Evolutionary conservation across 2,888 invertebrate species (phyloP), one percentile per base, ranked within the genome.

Genomic region (Caenorhabditis becei): DNA sequence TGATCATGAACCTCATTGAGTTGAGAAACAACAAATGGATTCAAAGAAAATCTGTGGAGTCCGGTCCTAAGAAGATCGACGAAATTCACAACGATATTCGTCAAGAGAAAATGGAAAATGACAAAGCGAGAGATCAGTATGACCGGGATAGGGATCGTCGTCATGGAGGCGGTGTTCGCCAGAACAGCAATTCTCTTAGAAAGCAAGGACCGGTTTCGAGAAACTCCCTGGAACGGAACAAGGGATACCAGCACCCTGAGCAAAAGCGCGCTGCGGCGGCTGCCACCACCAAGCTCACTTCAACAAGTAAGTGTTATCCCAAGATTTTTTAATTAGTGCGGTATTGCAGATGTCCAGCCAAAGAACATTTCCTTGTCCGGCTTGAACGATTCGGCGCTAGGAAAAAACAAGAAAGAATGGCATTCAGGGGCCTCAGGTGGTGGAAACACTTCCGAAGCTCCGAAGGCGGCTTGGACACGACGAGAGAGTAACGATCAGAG

Each of bases 41-140:
- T 28, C 82, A 67, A 59, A 35, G 86, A 11, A 87, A 87, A 53
- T 78, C 77, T 5, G 81, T 65, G 7, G 87, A 87, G 24, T 53
- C 80, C 0, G 87, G 87, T 63, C 88, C 87, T 18, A 88, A 88
- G 79, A 88, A 85, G 69, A 77, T 86, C 23, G 80, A 79, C 16
- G 86, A 87, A 54, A 85, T 88, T 62, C 85, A 86, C 65, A 82
- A 87, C 47, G 84, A 86, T 10, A 79, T 83, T 62, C 54, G 77
- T 23, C 75, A 81, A 32, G 88, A 88, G 51, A 80, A 85, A 53
- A 74, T 83, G 11, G 83, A 85, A 7, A 82, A 80, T n/a, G 74
- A 78, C 24, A 77, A 77, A 37, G 77, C 75, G 24, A 65, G 87
- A 44, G 84, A 86, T 62, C 61, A 79, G 53, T 82, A 75, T 35